phyloP scores from a whole-genome alignment of 2,113 vertebrate species.

The Gambusia affinis region DNA sequence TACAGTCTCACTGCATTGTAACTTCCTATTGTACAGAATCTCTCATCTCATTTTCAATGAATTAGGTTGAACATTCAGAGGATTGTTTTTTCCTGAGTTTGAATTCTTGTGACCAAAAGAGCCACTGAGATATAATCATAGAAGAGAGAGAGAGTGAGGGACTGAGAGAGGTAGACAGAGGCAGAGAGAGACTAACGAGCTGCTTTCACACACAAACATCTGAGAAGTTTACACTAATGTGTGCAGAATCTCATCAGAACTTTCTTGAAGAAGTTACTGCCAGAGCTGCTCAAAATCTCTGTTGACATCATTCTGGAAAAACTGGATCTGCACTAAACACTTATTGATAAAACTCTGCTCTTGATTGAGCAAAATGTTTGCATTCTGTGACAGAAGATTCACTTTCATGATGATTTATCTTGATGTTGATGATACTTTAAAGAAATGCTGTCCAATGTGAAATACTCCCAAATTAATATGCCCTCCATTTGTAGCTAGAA shows the following conservation, averaged over 20 bases:
- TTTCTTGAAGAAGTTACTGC: background rate
- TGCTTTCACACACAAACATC: slow-evolving; percentile 4
- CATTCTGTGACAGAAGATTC: no score
- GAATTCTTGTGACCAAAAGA: slow-evolving; percentile 91
- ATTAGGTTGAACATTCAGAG: slow-evolving; percentile 98
- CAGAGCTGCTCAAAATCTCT: no score
- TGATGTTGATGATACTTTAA: no score
- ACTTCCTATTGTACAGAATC: slow-evolving; percentile 91
- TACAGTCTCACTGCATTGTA: slow-evolving; percentile 89
- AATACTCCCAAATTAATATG: no score
- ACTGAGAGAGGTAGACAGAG: slow-evolving; percentile 47
- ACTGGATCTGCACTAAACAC: no score
- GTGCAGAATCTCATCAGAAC: background rate
- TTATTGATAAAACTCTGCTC: no score
- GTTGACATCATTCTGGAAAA: no score
- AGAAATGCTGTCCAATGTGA: no score
- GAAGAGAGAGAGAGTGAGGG: slow-evolving; percentile 43
- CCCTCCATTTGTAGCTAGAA: no score
- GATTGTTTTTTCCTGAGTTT: slow-evolving; percentile 95
- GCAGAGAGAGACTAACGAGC: slow-evolving; percentile 68
- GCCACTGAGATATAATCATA: slow-evolving; percentile 84
- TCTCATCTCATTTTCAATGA: slow-evolving; percentile 90
- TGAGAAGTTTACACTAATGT: background rate
- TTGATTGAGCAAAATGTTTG: no score
- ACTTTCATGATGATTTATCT: no score